Base-by-base conservation (phyloP, 2,797 vertebrate species). In the Myotis planiceps region DNA sequence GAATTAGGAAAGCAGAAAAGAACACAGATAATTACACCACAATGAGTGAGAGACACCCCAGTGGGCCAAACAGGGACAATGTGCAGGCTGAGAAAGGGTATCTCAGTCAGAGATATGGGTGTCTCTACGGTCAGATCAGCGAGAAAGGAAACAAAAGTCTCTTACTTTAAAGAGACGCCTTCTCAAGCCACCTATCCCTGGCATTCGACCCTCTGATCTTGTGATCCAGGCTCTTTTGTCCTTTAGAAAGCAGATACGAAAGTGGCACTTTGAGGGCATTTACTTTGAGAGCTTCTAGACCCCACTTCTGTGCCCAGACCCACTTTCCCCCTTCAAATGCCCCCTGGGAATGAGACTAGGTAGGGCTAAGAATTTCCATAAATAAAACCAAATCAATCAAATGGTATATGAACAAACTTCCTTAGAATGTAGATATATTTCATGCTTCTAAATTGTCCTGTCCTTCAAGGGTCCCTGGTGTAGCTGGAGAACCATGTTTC, bases 241-340 rank as follows among this genome's bases (percentile, higher is more conserved):
- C 95, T 98, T 97, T 60, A 92, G 88, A 95, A 96, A 97, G 78
- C 80, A 96, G 66, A 92, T 16, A 92, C 3, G 84, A 79, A 95
- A 95, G 90, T 60, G 58, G 92, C 32, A 49, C 69, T 58, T 94
- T 88, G 19, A 88, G 4, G 66, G 1, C 25, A 75, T 92, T 90
- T 39, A 51, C 12, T 81, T 25, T 42, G 72, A 42, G 45, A 90
- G 34, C 29, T 80, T 65, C 65, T 63, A 79, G 42, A 58, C 1
- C 6, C 25, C 23, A 12, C 13, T 23, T 34, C 12, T 49, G 18
- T 76, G 65, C 75, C 29, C 18, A 83, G 6, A 27, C 37, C 53
- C 29, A 47, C 19, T 45, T 53, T 14, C 15, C 21, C 32, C 29
- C 8, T 93, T 81, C 42, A 14, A n/a, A 16, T 68, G 49, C 15